Evolutionary conservation across 2,888 invertebrate species (phyloP).

Genomic region (Tetranychus piercei): DNA sequence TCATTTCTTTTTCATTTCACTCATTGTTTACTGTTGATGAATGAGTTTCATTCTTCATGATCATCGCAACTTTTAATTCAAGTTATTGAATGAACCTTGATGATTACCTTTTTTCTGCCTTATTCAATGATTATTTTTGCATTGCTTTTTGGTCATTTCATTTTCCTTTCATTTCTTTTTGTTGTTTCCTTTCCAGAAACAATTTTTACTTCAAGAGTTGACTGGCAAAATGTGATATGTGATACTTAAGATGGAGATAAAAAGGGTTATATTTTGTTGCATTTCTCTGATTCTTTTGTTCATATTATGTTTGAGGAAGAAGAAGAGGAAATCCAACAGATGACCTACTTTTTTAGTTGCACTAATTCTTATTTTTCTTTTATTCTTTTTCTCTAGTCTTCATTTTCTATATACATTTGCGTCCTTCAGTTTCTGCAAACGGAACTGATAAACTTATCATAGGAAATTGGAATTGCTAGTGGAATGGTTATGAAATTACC

Average conservation of each 20-base stretch:
- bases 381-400: background rate
- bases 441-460: too few species aligned
- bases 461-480: too few species aligned
- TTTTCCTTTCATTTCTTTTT: background rate
- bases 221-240: too few species aligned
- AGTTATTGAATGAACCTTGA: background rate
- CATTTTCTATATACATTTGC: background rate
- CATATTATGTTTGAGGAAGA: background rate
- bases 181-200: background rate
- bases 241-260: background rate
- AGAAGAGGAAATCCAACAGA: background rate
- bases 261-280: background rate
- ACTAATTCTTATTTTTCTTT: background rate
- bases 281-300: background rate
- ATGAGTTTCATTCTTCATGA: too few species aligned
- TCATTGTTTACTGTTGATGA: too few species aligned
- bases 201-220: too few species aligned
- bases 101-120: background rate
- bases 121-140: background rate
- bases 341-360: background rate
- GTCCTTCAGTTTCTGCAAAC: too few species aligned
- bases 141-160: background rate
- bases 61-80: background rate
- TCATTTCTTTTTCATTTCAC: background rate
- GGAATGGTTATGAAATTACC: too few species aligned